phyloP scores from a whole-genome alignment of 2,113 vertebrate species.

The Embiotoca jacksoni region DNA sequence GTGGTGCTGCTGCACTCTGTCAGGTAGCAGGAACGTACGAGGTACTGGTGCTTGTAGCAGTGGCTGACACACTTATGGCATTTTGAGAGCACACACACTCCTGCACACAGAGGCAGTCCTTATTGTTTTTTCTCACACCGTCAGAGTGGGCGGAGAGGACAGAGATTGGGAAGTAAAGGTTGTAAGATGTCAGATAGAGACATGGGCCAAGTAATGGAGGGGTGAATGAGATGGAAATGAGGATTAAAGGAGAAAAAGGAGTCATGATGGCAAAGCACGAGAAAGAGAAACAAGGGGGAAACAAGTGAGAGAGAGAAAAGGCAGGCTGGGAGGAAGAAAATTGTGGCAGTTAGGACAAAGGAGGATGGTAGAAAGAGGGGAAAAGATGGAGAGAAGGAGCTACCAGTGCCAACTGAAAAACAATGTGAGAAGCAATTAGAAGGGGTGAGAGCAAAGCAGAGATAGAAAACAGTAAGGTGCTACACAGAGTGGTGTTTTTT shows the following conservation, averaged over 20 bases:
- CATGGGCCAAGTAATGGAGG: constrained; percentile 14
- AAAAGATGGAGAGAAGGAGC: background rate
- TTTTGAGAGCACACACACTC: constrained; percentile 83
- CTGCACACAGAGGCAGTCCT: constrained; percentile 83
- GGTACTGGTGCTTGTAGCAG: constrained; percentile 87
- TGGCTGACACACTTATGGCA: constrained; percentile 88
- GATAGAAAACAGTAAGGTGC: constrained; percentile 22
- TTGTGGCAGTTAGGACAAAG: background rate
- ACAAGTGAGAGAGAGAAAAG: background rate
- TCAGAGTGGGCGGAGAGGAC: constrained; percentile 68
- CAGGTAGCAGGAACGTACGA: constrained; percentile 86
- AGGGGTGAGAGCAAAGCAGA: constrained; percentile 16
- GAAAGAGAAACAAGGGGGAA: constrained; percentile 4
- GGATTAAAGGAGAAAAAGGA: background rate
- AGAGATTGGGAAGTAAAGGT: constrained; percentile 40
- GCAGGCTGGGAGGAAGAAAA: background rate
- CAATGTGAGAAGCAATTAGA: constrained; percentile 51
- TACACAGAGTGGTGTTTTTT: background rate
- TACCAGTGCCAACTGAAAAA: constrained; percentile 15
- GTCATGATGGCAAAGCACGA: background rate
- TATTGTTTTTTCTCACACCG: constrained; percentile 88
- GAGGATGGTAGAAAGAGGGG: background rate
- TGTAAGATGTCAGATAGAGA: constrained; percentile 34
- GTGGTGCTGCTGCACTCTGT: constrained; percentile 82
- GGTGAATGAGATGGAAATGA: constrained; percentile 26